phyloP scores from a whole-genome alignment of 2,888 invertebrate species.

The Rhyacophila evoluta region DNA sequence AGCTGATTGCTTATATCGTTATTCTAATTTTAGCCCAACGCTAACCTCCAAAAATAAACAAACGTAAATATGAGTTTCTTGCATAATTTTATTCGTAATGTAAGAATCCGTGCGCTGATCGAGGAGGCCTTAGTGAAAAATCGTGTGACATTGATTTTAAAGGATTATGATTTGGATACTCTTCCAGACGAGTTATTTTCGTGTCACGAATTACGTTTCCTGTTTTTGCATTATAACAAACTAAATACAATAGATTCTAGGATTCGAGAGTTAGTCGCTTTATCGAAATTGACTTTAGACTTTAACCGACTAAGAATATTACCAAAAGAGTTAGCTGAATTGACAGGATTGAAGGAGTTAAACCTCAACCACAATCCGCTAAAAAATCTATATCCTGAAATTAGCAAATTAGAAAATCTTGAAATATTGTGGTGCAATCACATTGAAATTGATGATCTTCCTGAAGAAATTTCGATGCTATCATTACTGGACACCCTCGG shows the following conservation, averaged over 20 bases:
- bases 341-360: slow-evolving; percentile 72
- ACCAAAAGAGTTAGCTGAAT: slow-evolving; percentile 71
- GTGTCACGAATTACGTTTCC: slow-evolving; percentile 71
- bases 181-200: slow-evolving; percentile 71
- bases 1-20: neutral
- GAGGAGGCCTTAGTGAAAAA: slow-evolving; percentile 74
- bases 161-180: slow-evolving; percentile 74
- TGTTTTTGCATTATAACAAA: slow-evolving; percentile 76
- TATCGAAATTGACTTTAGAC: slow-evolving; percentile 75
- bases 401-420: slow-evolving; percentile 58
- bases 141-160: slow-evolving; percentile 72
- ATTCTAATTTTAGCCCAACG: neutral
- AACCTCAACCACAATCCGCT: slow-evolving; percentile 78
- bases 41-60: neutral
- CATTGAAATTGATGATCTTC: slow-evolving; percentile 59
- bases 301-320: slow-evolving; percentile 74
- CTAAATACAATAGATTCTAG: slow-evolving; percentile 67
- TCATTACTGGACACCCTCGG: slow-evolving; percentile 61
- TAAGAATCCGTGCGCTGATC: slow-evolving; percentile 76
- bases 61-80: slow-evolving; percentile 72
- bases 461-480: slow-evolving; percentile 60
- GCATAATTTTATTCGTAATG: slow-evolving; percentile 77
- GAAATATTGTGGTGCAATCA: slow-evolving; percentile 62
- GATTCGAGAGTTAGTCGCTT: slow-evolving; percentile 68
- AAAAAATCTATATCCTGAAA: slow-evolving; percentile 69